Base-by-base conservation (phyloP, 2,113 vertebrate species). In the Colossoma macropomum region DNA sequence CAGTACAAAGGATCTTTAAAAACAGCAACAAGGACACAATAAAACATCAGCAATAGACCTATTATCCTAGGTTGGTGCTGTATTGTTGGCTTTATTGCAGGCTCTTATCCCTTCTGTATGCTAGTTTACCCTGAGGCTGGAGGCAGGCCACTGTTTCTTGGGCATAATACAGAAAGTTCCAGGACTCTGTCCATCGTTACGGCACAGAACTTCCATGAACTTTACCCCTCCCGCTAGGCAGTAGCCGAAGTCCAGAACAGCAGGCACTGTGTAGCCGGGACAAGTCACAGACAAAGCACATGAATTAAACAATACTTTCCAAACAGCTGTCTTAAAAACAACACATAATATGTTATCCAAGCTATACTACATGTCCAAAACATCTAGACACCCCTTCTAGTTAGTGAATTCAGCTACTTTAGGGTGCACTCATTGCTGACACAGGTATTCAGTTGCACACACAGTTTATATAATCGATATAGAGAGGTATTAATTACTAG, bases 191-290 rank as follows among this genome's bases (percentile, higher is more conserved):
- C 97, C 97, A 27, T 95, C 91, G 28, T 98, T 99, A 87, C 86
- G 94, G 89, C 97, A 99, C 54, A 90, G 25, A 81, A 97, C 88
- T 48, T 87, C 88, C 0, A 80, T 90, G 69, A 93, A 83, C 90
- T 96, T 98, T 11, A 95, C 69, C 45, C 96, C 95, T 77, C 98
- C 97, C 0, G 96, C 86, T 71, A 98, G 94, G 87, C 98, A 99
- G 82, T 86, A 92, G n/a, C 97, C 97, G 62, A 96, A 97, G 89
- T 97, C 93, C 87, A 99, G 86, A 48, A 91, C 74, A 0, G 41
- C 89, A 1, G 97, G 95, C 83, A 99, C 98, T 99, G 89, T 19
- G 56, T 45, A 56, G 0, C 17, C 81, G 71, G 21, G 32, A 56
- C 11, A 76, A 32, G 7, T 68, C 10, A 83, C 27, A 32, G 72